Conservation (phyloP, 2,888 invertebrate genomes). For the Euplexia lucipara region DNA sequence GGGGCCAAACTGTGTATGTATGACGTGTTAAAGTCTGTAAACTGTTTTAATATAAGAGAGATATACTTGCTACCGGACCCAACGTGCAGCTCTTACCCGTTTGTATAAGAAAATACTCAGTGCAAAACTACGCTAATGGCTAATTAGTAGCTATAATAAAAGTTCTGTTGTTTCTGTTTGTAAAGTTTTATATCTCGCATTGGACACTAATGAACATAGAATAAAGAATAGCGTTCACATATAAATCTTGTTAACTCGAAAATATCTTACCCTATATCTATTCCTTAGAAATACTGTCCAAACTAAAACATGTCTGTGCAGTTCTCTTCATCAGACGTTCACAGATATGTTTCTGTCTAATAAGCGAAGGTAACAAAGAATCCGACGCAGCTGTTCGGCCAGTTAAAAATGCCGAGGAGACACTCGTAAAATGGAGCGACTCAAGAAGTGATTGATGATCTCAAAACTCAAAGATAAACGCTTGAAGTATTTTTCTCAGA, state of each 20-base stretch:
- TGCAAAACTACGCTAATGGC: no score
- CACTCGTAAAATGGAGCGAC: conserved; percentile 46
- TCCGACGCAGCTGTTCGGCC: conserved; percentile 42
- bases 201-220: no score
- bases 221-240: neutral
- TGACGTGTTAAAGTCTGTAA: no score
- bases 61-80: no score
- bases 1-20: no score
- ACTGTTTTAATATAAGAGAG: no score
- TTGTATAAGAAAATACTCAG: no score
- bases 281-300: neutral
- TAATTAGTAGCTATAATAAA: no score
- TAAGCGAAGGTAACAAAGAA: conserved; percentile 45
- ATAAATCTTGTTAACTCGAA: no score
- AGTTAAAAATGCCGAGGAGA: conserved; percentile 52
- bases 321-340: conserved; percentile 18
- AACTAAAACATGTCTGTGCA: neutral
- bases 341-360: conserved; percentile 37
- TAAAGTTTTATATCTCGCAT: no score
- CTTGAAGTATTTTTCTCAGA: conserved; percentile 39
- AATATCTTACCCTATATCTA: neutral
- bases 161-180: no score
- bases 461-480: conserved; percentile 50
- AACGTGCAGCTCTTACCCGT: no score
- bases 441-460: conserved; percentile 56